Evolutionary conservation across 2,888 invertebrate species (phyloP).

Genomic region (Temnothorax rugatulus): DNA sequence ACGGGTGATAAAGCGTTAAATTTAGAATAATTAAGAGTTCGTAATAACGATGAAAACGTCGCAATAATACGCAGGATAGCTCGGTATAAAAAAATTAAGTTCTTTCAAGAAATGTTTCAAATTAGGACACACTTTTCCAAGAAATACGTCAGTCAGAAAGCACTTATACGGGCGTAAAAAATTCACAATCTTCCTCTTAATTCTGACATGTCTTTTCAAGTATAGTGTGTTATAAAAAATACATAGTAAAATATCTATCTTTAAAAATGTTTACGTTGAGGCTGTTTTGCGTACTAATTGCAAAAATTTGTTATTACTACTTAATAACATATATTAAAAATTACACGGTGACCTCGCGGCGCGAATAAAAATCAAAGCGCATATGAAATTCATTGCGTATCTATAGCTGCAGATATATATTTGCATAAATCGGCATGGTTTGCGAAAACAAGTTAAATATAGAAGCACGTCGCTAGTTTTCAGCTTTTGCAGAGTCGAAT

Average conservation of each 20-base stretch:
- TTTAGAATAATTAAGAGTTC: conserved; percentile 37
- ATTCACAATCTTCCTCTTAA: not conserved
- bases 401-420: conserved; percentile 38
- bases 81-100: not conserved
- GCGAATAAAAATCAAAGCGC: conserved; percentile 42
- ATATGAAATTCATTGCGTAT: conserved; percentile 35
- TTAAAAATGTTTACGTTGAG: not conserved
- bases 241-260: not conserved
- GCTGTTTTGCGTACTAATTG: conserved; percentile 1
- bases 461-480: conserved; percentile 47
- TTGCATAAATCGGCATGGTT: conserved; percentile 50
- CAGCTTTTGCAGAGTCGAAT: conserved; percentile 50
- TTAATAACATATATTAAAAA: conserved; percentile 39
- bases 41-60: not conserved
- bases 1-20: not conserved
- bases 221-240: not conserved
- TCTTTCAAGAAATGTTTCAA: not conserved
- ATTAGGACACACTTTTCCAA: not conserved
- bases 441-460: conserved; percentile 55
- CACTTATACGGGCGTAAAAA: not conserved
- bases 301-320: conserved; percentile 23
- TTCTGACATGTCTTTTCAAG: not conserved
- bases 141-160: not conserved
- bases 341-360: not conserved
- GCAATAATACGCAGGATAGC: not conserved